These are phyloP conservation scores for Nebria ingens DNA, from an alignment of 1,140 invertebrate species.

Conservation along the genomic window DNA sequence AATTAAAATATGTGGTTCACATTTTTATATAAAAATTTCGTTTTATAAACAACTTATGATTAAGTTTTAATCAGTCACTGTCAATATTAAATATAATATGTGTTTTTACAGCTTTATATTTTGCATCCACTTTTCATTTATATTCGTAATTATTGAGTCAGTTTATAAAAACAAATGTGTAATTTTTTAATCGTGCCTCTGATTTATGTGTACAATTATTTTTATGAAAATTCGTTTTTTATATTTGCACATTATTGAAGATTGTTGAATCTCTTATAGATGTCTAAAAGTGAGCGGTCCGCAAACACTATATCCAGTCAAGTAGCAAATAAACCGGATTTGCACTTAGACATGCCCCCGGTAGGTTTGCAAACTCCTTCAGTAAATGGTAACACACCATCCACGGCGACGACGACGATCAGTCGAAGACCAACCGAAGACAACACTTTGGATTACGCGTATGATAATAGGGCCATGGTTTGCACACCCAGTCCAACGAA, in stretches of 20 bases:
- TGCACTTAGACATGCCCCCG: conserved; percentile 25
- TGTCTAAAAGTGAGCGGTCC: not conserved
- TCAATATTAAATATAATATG: no score
- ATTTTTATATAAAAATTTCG: no score
- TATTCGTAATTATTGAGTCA: no score
- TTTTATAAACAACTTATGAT: no score
- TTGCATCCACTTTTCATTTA: no score
- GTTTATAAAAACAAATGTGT: no score
- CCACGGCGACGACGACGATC: conserved; percentile 29
- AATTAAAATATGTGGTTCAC: no score
- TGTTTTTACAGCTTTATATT: no score
- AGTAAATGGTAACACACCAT: conserved; percentile 24
- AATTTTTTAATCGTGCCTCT: no score
- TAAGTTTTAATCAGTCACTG: no score
- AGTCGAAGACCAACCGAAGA: conserved; percentile 48
- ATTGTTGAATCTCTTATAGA: not conserved
- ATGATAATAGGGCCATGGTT: conserved; percentile 55
- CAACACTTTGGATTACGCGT: conserved; percentile 54
- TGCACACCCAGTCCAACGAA: conserved; percentile 41
- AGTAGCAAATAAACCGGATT: conserved; percentile 22
- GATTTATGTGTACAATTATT: no score
- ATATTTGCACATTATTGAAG: not conserved
- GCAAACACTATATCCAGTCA: not conserved
- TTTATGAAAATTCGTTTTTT: no score
- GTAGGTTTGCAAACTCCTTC: conserved; percentile 18